Evolutionary conservation across 2,888 invertebrate genomes (phyloP).

Genomic region (Perdita meconis): DNA sequence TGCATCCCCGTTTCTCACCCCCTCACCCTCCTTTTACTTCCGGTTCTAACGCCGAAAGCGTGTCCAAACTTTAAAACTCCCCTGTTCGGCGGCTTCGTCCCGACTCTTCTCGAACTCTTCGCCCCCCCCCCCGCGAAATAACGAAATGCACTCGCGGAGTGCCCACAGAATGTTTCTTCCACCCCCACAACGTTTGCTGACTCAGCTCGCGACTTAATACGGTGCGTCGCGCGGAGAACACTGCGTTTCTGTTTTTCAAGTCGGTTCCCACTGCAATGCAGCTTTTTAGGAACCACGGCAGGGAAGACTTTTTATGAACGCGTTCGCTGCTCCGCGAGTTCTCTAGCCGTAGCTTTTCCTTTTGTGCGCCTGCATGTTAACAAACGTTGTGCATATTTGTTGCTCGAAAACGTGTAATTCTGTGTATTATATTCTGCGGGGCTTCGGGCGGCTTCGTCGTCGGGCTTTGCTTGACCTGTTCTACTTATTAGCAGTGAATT

Average conservation of each 20-base stretch:
- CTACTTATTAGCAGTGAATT: too few species aligned
- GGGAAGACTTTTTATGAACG: not conserved
- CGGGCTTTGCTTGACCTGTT: too few species aligned
- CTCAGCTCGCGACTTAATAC: constrained; percentile 27
- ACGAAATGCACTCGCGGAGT: constrained; percentile 60
- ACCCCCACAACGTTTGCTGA: constrained; percentile 48
- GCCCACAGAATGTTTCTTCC: constrained; percentile 1
- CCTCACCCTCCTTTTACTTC: constrained; percentile 36
- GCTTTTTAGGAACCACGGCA: constrained; percentile 13
- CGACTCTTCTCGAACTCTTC: constrained; percentile 24
- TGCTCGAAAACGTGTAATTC: too few species aligned
- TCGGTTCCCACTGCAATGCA: constrained; percentile 44
- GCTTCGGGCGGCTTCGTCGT: too few species aligned
- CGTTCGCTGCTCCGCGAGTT: too few species aligned
- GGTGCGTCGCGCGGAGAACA: not conserved
- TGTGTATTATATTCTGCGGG: too few species aligned
- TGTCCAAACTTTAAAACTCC: constrained; percentile 79
- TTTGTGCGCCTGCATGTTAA: too few species aligned
- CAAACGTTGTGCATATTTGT: too few species aligned
- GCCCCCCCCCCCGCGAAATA: constrained; percentile 51
- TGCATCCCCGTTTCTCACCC: constrained; percentile 34
- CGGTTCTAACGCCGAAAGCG: constrained; percentile 76
- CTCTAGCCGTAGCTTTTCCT: too few species aligned
- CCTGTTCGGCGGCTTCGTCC: constrained; percentile 43
- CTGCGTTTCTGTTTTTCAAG: not conserved